These are phyloP conservation scores for Sphenodon punctatus DNA, from an alignment of 2,797 vertebrate species.

Conservation along the genomic window DNA sequence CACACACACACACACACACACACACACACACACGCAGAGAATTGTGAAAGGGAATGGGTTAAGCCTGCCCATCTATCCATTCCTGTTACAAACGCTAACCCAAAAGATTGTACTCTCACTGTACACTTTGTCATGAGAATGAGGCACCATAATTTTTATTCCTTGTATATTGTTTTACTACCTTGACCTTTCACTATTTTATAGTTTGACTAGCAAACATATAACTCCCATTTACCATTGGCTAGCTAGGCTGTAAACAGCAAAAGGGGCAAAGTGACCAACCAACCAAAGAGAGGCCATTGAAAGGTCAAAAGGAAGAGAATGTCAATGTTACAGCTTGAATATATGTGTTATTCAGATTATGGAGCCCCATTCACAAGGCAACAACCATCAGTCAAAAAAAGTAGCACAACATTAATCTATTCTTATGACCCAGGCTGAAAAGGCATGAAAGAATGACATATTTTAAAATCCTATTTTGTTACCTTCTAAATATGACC, in stretches of 20 bases:
- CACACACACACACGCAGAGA: no score
- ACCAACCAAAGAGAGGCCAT: slow-evolving; percentile 36
- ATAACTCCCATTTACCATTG: slow-evolving; percentile 36
- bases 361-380: not conserved
- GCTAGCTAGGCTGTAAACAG: slow-evolving; percentile 46
- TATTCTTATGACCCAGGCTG: not conserved
- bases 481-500: not conserved
- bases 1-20: no score
- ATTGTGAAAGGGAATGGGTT: not conserved
- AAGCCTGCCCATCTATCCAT: not conserved
- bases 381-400: slow-evolving; percentile 36
- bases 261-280: slow-evolving; percentile 37
- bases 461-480: not conserved
- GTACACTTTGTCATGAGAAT: slow-evolving; percentile 4
- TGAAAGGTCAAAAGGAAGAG: slow-evolving; percentile 58
- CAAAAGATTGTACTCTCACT: not conserved
- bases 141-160: slow-evolving; percentile 36
- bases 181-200: slow-evolving; percentile 49
- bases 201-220: slow-evolving; percentile 58
- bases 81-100: not conserved
- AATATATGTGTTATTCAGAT: slow-evolving; percentile 46
- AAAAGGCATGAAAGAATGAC: not conserved
- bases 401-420: slow-evolving; percentile 1
- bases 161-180: slow-evolving; percentile 53
- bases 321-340: slow-evolving; percentile 33